These are phyloP conservation scores for Pedionomus torquatus DNA, from an alignment of 2,113 vertebrate genomes.

Conservation along the genomic window DNA sequence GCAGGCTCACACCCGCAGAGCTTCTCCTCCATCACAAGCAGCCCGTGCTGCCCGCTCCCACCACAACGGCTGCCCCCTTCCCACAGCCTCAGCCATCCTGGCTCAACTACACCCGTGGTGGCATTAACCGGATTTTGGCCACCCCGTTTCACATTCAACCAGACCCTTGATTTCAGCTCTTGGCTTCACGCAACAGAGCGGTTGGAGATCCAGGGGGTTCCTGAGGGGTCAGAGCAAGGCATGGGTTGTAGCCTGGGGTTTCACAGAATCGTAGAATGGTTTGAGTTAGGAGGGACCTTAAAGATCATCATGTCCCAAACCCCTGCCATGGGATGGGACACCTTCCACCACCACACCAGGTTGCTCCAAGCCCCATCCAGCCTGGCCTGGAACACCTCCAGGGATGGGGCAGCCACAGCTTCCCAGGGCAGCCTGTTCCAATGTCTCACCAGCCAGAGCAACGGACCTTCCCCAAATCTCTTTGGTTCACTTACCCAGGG, in stretches of 20 bases:
- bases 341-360: too few relatives aligned
- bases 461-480: not conserved
- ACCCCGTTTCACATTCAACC: not conserved
- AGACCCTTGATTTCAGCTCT: not conserved
- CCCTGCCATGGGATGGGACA: too few relatives aligned
- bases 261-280: not conserved
- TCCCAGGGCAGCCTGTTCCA: too few relatives aligned
- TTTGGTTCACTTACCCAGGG: not conserved
- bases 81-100: not conserved
- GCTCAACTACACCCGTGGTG: not conserved
- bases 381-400: too few relatives aligned
- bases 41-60: not conserved
- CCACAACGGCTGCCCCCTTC: not conserved
- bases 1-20: not conserved
- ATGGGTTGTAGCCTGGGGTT: not conserved
- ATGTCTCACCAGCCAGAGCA: not conserved
- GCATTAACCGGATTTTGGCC: not conserved
- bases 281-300: too few relatives aligned
- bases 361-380: too few relatives aligned
- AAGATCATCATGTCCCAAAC: too few relatives aligned
- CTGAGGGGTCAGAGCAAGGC: fast-evolving
- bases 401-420: too few relatives aligned
- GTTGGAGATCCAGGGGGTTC: not conserved
- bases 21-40: fast-evolving
- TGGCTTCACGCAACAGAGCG: fast-evolving